Conservation (phyloP, 1,140 invertebrate species). For the Anoplophora glabripennis region DNA sequence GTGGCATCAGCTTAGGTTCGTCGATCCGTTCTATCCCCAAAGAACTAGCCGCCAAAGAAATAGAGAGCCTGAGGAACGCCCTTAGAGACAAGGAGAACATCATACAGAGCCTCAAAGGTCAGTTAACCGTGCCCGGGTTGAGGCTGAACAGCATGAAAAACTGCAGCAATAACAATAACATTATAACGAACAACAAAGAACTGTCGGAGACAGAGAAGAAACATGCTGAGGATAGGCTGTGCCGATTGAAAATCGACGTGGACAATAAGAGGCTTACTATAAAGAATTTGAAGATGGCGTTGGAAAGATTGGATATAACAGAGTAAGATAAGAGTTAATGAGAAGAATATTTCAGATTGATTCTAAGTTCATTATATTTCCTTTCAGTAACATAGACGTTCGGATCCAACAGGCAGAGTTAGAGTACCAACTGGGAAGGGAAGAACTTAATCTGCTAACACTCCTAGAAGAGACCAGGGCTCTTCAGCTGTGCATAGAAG, state of each 20-base stretch:
- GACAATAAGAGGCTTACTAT: slow-evolving; percentile 70
- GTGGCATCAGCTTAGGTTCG: slow-evolving; percentile 33
- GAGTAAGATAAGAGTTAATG: slow-evolving; percentile 56
- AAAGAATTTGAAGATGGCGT: slow-evolving; percentile 69
- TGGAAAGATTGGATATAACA: slow-evolving; percentile 75
- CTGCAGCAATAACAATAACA: slow-evolving; percentile 26
- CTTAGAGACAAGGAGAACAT: slow-evolving; percentile 78
- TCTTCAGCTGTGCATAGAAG: slow-evolving; percentile 74
- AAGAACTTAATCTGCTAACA: slow-evolving; percentile 81
- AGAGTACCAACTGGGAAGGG: slow-evolving; percentile 81
- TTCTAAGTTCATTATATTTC: background rate
- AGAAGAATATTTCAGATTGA: background rate
- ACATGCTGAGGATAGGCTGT: slow-evolving; percentile 65
- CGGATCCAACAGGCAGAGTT: slow-evolving; percentile 85
- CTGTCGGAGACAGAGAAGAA: slow-evolving; percentile 59
- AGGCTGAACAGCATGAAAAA: slow-evolving; percentile 34
- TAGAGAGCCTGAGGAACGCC: slow-evolving; percentile 69
- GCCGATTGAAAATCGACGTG: slow-evolving; percentile 64
- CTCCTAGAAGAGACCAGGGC: slow-evolving; percentile 78
- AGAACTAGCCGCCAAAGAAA: slow-evolving; percentile 52
- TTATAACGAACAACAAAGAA: slow-evolving; percentile 35
- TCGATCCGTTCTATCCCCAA: slow-evolving; percentile 53
- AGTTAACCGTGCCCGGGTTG: slow-evolving; percentile 47
- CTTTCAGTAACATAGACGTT: slow-evolving; percentile 80
- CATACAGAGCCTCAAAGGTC: slow-evolving; percentile 64